Evolutionary conservation across 2,113 vertebrate genomes (phyloP), one percentile per base, ranked within the genome.

Genomic region (Ameiurus melas): DNA sequence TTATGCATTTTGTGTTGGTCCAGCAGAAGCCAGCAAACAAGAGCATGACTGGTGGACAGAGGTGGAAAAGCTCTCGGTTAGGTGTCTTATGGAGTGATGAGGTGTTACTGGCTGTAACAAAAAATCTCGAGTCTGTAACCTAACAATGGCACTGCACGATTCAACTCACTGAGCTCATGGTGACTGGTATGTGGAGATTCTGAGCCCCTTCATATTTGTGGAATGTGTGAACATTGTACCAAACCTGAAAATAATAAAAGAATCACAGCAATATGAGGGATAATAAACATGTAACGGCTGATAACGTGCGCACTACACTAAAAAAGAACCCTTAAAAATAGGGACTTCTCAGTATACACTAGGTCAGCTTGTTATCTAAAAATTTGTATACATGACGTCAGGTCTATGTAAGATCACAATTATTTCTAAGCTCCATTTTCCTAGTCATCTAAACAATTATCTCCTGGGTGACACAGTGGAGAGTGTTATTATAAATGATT

Each of bases 191-290:
- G 89, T 97, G 97, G 81, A 97, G 94, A 77, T 94, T 97, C 92
- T 97, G 97, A 85, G 94, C 96, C 1, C 96, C 96, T 0, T 95
- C 93, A 91, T 97, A 94, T 90, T 96, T 97, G 94, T 97, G 96
- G 92, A 96, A 96, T 36, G 94, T 96, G 87, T 96, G 94, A 86
- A 95, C 90, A 25, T 98, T 96, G 78, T 96, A 98, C 97, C 97
- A 98, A 71, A 98, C 94, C 97, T 98, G 90, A 78, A 47, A 73
- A 85, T 1, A 80, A 82, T 53, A 53, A 27, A 47, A 20, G 27
- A 57, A 79, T 66, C 36, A 30, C 2, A 57, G 22, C 3, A 39
- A 20, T 30, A 19, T 14, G 22, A 27, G 14, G 5, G 78, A n/a
- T 62, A 39, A 4, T 73, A 58, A 73, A 70, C 17, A 85, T 36